Conservation (phyloP, 2,113 vertebrate species). For the Silurus glanis region DNA sequence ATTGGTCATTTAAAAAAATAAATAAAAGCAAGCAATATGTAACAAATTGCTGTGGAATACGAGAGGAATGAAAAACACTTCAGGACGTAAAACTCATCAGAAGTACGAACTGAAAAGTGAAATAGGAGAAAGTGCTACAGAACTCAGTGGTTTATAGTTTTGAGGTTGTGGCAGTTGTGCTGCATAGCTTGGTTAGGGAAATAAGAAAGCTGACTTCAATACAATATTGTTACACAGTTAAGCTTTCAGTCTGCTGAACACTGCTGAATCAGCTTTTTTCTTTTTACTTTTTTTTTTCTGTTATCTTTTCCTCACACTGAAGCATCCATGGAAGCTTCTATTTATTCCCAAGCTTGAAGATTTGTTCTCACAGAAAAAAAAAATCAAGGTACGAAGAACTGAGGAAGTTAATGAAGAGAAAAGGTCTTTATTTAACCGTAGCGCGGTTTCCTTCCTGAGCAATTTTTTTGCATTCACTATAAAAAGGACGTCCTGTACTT, state of each 20-base stretch:
- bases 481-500: constrained; percentile 58
- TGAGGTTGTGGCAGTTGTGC: not conserved
- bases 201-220: not conserved
- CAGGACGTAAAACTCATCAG: not conserved
- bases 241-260: not conserved
- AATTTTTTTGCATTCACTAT: constrained; percentile 34
- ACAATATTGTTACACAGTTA: not conserved
- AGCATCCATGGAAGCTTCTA: not conserved
- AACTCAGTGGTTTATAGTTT: not conserved
- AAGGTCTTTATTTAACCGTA: constrained; percentile 49
- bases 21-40: not conserved
- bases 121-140: not conserved
- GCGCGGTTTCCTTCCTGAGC: constrained; percentile 63
- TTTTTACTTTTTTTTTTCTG: no score
- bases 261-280: not conserved
- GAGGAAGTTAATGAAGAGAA: constrained; percentile 38
- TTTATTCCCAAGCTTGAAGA: not conserved
- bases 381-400: constrained; percentile 12
- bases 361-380: not conserved
- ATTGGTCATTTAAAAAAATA: not conserved
- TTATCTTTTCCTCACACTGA: not conserved
- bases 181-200: not conserved
- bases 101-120: not conserved
- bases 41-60: not conserved
- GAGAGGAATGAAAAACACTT: not conserved